Percentiles rank a stretch among this genome's conserved stretches.
These are phyloP conservation scores for Pseudolaguvia tuberculata DNA, from an alignment of 2,113 vertebrate genomes.

Conservation along the genomic window DNA sequence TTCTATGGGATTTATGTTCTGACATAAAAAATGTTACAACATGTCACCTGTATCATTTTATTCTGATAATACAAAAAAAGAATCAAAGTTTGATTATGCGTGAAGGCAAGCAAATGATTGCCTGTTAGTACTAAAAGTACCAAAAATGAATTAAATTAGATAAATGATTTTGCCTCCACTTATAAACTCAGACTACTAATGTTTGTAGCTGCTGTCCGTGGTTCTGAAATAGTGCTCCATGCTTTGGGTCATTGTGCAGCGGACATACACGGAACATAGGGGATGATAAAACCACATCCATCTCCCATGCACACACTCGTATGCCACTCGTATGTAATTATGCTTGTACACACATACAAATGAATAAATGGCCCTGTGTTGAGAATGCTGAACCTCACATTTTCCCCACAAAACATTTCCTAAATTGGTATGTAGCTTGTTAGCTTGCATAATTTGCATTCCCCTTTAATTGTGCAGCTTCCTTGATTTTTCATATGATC, in stretches of 20 bases:
- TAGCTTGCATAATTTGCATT: constrained; percentile 71
- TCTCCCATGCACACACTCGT: constrained; percentile 24
- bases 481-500: constrained; percentile 91
- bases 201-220: constrained; percentile 63
- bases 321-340: constrained; percentile 32
- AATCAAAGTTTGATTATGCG: too few species aligned
- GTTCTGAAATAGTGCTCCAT: constrained; percentile 60
- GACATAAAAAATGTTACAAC: too few species aligned
- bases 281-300: constrained; percentile 28
- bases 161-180: too few species aligned
- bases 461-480: constrained; percentile 72
- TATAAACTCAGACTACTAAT: background rate
- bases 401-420: constrained; percentile 70
- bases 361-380: constrained; percentile 52
- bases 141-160: background rate
- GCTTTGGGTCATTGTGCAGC: background rate
- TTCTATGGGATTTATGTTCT: background rate
- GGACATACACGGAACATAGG: constrained; percentile 9
- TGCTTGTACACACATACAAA: constrained; percentile 39
- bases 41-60: constrained; percentile 90
- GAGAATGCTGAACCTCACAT: constrained; percentile 63
- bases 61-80: constrained; percentile 68
- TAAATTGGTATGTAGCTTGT: constrained; percentile 66
- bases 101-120: background rate
- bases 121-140: background rate